These are phyloP conservation scores for Diarsia dahlii DNA, from an alignment of 2,888 invertebrate genomes.

Conservation along the genomic window DNA sequence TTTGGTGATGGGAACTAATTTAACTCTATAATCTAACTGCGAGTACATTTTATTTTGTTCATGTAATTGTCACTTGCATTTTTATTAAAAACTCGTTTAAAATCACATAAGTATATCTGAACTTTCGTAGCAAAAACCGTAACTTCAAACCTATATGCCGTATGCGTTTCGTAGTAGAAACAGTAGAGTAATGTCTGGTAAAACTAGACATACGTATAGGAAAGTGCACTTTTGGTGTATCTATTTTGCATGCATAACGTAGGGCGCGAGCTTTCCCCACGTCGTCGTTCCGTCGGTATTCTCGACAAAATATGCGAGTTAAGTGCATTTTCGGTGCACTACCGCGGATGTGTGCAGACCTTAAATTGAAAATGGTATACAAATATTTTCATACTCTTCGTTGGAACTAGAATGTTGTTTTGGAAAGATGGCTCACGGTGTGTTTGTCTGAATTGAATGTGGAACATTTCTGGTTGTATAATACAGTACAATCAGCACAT, in stretches of 20 bases:
- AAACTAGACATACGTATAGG: constrained; percentile 13
- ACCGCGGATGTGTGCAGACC: constrained; percentile 8
- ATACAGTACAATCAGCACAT: background rate
- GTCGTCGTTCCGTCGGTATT: constrained; percentile 20
- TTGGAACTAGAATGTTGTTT: constrained; percentile 8
- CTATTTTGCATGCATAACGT: constrained; percentile 47
- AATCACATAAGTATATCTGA: background rate
- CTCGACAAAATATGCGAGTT: constrained; percentile 21
- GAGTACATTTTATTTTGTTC: background rate
- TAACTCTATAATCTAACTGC: background rate
- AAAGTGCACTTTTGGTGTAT: constrained; percentile 29
- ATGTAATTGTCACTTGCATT: background rate
- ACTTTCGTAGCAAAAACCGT: background rate
- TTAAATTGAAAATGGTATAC: constrained; percentile 17
- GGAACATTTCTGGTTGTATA: background rate
- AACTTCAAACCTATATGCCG: background rate
- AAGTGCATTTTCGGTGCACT: constrained; percentile 41
- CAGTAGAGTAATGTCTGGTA: background rate
- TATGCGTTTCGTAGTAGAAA: background rate
- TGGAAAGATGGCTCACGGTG: background rate
- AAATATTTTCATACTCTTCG: constrained; percentile 8
- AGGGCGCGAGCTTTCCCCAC: constrained; percentile 19
- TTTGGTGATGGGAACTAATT: constrained; percentile 24
- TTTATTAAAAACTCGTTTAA: constrained; percentile 25
- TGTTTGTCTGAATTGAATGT: background rate